These are phyloP conservation scores for Julus scandinavius DNA, from an alignment of 2,888 invertebrate species.

Conservation along the genomic window DNA sequence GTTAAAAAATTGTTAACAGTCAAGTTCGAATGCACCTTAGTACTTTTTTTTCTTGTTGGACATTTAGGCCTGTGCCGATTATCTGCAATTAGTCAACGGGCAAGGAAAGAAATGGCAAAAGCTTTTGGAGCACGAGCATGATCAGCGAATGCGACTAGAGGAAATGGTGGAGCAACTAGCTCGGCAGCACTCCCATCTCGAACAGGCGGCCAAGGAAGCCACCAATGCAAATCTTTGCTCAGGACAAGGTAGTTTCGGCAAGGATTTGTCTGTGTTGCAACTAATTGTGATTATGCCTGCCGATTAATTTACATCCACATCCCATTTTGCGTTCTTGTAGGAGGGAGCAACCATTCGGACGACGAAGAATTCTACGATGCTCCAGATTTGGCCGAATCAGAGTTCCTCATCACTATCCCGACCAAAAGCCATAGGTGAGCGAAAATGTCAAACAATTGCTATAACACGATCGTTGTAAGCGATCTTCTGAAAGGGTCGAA, in stretches of 20 bases:
- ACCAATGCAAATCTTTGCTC: conserved; percentile 58
- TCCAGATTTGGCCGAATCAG: conserved; percentile 63
- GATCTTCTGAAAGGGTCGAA: too few species aligned
- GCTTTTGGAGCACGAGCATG: conserved; percentile 92
- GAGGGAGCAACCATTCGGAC: conserved; percentile 69
- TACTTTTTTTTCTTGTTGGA: conserved; percentile 53
- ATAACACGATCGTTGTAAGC: too few species aligned
- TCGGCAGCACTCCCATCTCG: conserved; percentile 93
- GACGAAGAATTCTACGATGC: conserved; percentile 76
- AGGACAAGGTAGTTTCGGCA: conserved; percentile 47
- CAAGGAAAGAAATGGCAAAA: conserved; percentile 94
- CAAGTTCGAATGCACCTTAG: too few species aligned
- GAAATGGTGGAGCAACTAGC: conserved; percentile 98
- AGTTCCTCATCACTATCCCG: conserved; percentile 65
- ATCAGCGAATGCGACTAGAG: conserved; percentile 89
- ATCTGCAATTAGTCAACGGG: conserved; percentile 86
- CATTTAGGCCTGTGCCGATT: conserved; percentile 87
- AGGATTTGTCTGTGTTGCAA: background rate
- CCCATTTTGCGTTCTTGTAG: conserved; percentile 55
- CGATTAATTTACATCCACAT: too few species aligned
- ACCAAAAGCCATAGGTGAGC: conserved; percentile 63
- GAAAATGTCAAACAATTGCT: too few species aligned
- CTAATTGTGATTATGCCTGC: too few species aligned
- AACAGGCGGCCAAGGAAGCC: conserved; percentile 79
- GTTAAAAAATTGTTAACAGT: too few species aligned